Evolutionary conservation across 2,888 invertebrate genomes (phyloP).

Genomic region (Altica lythri): DNA sequence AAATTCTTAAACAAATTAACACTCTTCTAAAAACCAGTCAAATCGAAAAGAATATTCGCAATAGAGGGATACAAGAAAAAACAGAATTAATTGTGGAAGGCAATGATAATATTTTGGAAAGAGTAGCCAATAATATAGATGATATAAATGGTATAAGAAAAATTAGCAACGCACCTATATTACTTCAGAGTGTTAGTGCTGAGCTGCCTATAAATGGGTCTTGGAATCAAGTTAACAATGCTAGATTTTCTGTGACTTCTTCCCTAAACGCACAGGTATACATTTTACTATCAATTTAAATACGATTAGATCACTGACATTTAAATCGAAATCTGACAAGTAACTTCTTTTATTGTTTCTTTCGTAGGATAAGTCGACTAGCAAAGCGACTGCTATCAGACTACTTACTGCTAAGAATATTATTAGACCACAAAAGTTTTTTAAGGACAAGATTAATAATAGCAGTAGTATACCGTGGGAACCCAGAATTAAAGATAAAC

Average conservation of each 20-base stretch:
- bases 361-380: slow-evolving; percentile 14
- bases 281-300: slow-evolving; percentile 29
- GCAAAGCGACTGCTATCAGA: slow-evolving; percentile 54
- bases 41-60: slow-evolving; percentile 62
- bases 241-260: slow-evolving; percentile 46
- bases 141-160: slow-evolving; percentile 66
- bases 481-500: slow-evolving; percentile 84
- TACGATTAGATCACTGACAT: slow-evolving; percentile 25
- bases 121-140: slow-evolving; percentile 76
- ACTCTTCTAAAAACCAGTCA: slow-evolving; percentile 62
- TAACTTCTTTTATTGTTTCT: background rate
- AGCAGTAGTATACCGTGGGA: slow-evolving; percentile 73
- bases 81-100: slow-evolving; percentile 79
- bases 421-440: slow-evolving; percentile 80
- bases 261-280: slow-evolving; percentile 36
- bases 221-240: slow-evolving; percentile 62
- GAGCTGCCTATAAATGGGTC: slow-evolving; percentile 61
- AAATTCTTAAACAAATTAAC: slow-evolving; percentile 66
- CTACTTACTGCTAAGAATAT: slow-evolving; percentile 75
- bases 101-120: slow-evolving; percentile 83
- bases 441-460: slow-evolving; percentile 86
- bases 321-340: slow-evolving; percentile 8
- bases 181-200: slow-evolving; percentile 57
- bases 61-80: slow-evolving; percentile 66
- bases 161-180: slow-evolving; percentile 60